Conservation (phyloP, 2,888 invertebrate genomes). For the Trachelus iudaicus region DNA sequence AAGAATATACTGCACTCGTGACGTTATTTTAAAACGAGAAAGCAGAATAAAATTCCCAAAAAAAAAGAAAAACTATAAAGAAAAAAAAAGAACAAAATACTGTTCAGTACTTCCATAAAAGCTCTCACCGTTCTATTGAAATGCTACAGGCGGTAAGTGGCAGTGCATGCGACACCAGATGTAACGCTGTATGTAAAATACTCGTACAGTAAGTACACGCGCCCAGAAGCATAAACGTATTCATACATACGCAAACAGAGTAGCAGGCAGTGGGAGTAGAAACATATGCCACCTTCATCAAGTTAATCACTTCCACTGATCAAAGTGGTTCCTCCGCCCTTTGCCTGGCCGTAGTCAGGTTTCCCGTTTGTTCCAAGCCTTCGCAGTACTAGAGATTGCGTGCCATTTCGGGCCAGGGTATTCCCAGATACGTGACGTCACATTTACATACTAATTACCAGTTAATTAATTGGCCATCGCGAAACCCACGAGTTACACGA, state of each 20-base stretch:
- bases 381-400: background rate
- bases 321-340: conserved; percentile 5
- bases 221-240: background rate
- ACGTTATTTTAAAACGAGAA: background rate
- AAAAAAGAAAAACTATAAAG: background rate
- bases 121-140: background rate
- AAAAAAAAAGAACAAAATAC: background rate
- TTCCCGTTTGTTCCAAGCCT: background rate
- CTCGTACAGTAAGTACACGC: background rate
- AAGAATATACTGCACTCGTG: background rate
- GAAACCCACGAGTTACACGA: background rate
- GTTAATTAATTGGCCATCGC: conserved; percentile 18
- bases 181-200: background rate
- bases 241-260: background rate
- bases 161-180: background rate
- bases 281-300: conserved; percentile 4
- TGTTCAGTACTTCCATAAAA: background rate
- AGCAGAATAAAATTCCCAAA: background rate
- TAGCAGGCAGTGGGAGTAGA: background rate
- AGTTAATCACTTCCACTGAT: conserved; percentile 6
- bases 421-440: conserved; percentile 13
- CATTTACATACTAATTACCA: conserved; percentile 22
- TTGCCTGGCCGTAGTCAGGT: background rate
- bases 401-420: background rate
- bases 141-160: background rate